phyloP scores from a whole-genome alignment of 2,113 vertebrate genomes.

The Danio rerio region GRCz12tu NC_133179.1:16166501-16167000 shows the following conservation, averaged over 20 bases:
- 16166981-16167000: conserved; percentile 54
- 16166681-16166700: not conserved
- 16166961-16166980: conserved; percentile 67
- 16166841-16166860: conserved; percentile 78
- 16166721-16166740: not conserved
- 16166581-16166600: not conserved
- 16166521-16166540: conserved; percentile 58
- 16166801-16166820: conserved; percentile 62
- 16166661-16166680: not conserved
- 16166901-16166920: conserved; percentile 71
- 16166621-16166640: conserved; percentile 2
- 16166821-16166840: conserved; percentile 73
- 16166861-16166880: conserved; percentile 62
- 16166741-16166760: not conserved
- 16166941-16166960: conserved; percentile 67
- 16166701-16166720: not conserved
- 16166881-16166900: conserved; percentile 73
- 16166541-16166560: conserved; percentile 14
- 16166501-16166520: conserved; percentile 66
- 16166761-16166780: not conserved
- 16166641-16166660: conserved; percentile 15
- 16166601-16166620: not conserved
- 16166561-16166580: not conserved
- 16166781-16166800: conserved; percentile 5
- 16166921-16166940: conserved; percentile 28